Evolutionary conservation across 2,888 invertebrate genomes (phyloP), one percentile per base, ranked within the genome.

Genomic region (Spodoptera littoralis): DNA sequence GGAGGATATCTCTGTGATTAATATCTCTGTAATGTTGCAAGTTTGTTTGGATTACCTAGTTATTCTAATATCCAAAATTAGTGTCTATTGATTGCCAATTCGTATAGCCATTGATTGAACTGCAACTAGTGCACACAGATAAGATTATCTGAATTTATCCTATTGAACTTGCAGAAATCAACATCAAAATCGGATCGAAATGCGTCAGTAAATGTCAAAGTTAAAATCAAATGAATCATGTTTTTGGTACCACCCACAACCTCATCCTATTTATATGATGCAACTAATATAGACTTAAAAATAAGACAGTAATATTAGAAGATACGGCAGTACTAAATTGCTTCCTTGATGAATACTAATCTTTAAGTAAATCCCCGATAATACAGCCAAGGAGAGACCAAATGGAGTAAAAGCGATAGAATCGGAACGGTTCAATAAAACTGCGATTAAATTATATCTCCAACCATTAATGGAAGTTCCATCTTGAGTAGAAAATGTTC

Each of bases 131-230:
- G 22, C 45, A 54, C 43, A 18, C 1, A 27, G 42, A 64, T 65
- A 53, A 53, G 18, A 54, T 53, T 46, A 1, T 30, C 24, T 22
- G 9, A 58, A 58, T 54, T 54, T 45, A 47, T 62, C 22, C 18
- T n/a, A 30, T 51, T 52, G 27, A 73, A 73, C 45, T 43, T 6
- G n/a, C 41, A 27, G 30, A 27, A 30, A 45, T 51, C 36, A 41
- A 30, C 51, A 58, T 43, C 13, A 49, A 49, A 53, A 3, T 46
- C 6, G 36, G 24, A 63, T 46, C 9, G 36, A 36, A 63, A 63
- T 50, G 24, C 8, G 49, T 54, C 18, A 18, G 42, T 54, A 66
- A 65, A 59, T 69, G 54, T 55, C 54, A 72, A 66, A 66, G 24
- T 12, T 30, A 46, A 47, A 58, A 42, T 65, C 54, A 24, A 18